A percentile compares a stretch with the other conserved stretches of the same genome.
Evolutionary conservation across 1,140 invertebrate genomes (phyloP).

Genomic region (Tigriopus japonicus): DNA sequence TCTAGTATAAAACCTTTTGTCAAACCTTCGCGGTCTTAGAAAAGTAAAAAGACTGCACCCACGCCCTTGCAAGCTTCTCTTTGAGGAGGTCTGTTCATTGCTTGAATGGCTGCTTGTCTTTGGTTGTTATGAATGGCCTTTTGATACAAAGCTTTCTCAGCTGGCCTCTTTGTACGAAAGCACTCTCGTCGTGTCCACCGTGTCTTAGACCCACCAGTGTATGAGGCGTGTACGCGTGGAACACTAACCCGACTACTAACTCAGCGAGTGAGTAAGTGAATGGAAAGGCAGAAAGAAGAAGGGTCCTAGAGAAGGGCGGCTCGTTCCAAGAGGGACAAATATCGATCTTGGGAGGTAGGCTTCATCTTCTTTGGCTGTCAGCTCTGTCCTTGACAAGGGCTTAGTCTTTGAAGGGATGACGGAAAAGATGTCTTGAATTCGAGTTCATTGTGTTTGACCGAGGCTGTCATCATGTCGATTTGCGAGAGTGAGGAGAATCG

Average conservation of each 20-base stretch:
- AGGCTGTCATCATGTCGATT: constrained; percentile 6
- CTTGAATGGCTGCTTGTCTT: too few species aligned
- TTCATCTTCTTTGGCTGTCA: neutral
- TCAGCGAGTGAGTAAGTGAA: too few species aligned
- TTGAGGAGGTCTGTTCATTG: neutral
- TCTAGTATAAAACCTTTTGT: neutral
- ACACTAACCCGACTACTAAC: too few species aligned
- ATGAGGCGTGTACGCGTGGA: too few species aligned
- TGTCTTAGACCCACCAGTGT: too few species aligned
- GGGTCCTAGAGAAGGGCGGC: neutral
- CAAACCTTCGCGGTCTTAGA: neutral
- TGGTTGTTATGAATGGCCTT: too few species aligned
- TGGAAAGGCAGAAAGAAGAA: neutral
- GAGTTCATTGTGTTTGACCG: neutral
- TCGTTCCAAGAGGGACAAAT: neutral
- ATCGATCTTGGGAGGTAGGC: neutral
- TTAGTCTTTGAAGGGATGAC: neutral
- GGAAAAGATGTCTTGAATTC: too few species aligned
- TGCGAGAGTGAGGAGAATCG: constrained; percentile 15
- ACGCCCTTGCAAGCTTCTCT: neutral
- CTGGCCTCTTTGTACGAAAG: too few species aligned
- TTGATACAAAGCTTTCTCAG: too few species aligned
- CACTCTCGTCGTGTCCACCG: too few species aligned
- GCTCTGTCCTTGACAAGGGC: neutral
- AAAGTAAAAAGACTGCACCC: neutral